phyloP scores from a whole-genome alignment of 1,140 invertebrate genomes.

The Drosophila bocki region DNA sequence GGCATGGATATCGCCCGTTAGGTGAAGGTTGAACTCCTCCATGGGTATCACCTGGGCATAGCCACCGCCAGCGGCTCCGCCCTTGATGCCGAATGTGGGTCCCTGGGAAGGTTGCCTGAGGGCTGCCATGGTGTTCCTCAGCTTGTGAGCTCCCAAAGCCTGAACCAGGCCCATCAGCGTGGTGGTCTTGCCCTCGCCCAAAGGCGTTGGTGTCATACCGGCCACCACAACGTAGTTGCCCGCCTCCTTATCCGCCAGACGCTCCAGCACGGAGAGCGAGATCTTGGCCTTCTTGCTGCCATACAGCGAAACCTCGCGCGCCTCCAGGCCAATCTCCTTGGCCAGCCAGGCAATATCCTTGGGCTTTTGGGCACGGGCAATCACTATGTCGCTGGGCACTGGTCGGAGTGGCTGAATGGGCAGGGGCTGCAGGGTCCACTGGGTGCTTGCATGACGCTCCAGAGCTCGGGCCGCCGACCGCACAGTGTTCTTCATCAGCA shows the following conservation, averaged over 20 bases:
- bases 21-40: constrained; percentile 99
- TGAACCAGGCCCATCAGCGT: constrained; percentile 97
- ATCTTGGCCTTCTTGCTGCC: constrained; percentile 98
- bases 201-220: constrained; percentile 98
- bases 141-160: constrained; percentile 93
- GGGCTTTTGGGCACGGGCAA: constrained; percentile 94
- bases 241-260: constrained; percentile 89
- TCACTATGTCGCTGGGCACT: constrained; percentile 95
- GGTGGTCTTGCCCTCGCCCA: constrained; percentile 99
- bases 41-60: constrained; percentile 96
- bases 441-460: constrained; percentile 86
- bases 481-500: constrained; percentile 98
- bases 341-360: constrained; percentile 93
- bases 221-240: constrained; percentile 98
- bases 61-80: constrained; percentile 79
- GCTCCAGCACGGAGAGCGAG: constrained; percentile 92
- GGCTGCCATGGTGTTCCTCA: constrained; percentile 96
- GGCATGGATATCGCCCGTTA: constrained; percentile 99
- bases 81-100: constrained; percentile 99
- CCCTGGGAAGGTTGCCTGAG: constrained; percentile 99
- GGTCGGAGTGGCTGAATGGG: constrained; percentile 88
- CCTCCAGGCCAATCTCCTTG: constrained; percentile 93
- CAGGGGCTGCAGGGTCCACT: constrained; percentile 89
- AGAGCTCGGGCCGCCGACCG: constrained; percentile 90
- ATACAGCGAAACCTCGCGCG: constrained; percentile 94